A percentile compares a stretch with the other conserved stretches of the same genome.
Conservation (phyloP, 2,888 invertebrate genomes). For the Amaurobius ferox region DNA sequence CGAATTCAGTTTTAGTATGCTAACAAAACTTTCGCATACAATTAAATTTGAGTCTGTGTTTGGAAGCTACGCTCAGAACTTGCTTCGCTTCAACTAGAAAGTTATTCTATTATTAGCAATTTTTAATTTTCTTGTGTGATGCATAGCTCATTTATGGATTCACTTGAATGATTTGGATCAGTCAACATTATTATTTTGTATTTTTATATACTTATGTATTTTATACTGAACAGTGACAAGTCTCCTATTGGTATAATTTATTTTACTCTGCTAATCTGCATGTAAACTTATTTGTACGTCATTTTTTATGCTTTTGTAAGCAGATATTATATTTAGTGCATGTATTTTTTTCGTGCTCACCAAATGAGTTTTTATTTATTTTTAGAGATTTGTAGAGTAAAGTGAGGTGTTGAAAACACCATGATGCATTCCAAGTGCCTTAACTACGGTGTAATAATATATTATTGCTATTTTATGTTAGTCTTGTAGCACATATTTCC, state of each 20-base stretch:
- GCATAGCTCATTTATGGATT: too few relatives aligned
- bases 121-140: too few relatives aligned
- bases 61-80: too few relatives aligned
- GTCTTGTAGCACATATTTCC: conserved; percentile 21
- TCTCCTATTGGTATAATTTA: background rate
- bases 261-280: conserved; percentile 22
- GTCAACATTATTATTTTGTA: too few relatives aligned
- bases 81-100: too few relatives aligned
- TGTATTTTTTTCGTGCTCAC: conserved; percentile 59
- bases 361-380: conserved; percentile 69
- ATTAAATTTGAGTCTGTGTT: too few relatives aligned
- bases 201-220: too few relatives aligned
- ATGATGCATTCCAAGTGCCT: conserved; percentile 71
- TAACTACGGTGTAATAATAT: conserved; percentile 47
- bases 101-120: too few relatives aligned
- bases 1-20: too few relatives aligned
- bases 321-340: conserved; percentile 65
- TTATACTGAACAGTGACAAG: too few relatives aligned
- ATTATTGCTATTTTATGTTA: conserved; percentile 39
- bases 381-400: conserved; percentile 40
- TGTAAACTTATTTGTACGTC: conserved; percentile 43
- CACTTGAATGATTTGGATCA: too few relatives aligned
- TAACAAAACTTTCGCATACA: too few relatives aligned
- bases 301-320: conserved; percentile 66
- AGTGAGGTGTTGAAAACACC: conserved; percentile 34